These are phyloP conservation scores for Melanerpes formicivorus DNA, from an alignment of 2,113 vertebrate species.

Conservation along the genomic window DNA sequence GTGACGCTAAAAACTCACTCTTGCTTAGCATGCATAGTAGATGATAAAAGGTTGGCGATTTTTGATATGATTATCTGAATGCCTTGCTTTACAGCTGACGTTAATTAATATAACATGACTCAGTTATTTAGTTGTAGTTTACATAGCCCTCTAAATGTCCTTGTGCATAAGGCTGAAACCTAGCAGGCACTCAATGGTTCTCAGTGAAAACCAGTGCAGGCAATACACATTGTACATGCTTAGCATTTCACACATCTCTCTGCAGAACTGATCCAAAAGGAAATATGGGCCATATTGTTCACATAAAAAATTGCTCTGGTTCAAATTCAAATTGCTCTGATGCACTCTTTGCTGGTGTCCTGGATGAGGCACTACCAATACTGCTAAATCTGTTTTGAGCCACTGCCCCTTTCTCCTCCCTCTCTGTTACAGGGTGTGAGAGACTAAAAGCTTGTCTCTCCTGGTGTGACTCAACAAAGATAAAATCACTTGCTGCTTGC, in stretches of 20 bases:
- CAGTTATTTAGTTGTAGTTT: neutral
- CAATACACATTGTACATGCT: neutral
- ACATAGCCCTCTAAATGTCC: neutral
- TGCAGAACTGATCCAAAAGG: neutral
- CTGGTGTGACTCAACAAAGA: no score
- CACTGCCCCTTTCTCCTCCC: no score
- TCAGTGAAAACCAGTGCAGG: neutral
- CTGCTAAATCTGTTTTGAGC: no score
- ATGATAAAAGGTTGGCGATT: neutral
- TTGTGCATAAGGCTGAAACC: neutral
- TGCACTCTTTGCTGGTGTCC: no score
- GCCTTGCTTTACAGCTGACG: neutral
- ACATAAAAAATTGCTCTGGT: neutral
- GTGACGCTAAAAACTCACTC: constrained; percentile 8
- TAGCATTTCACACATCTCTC: neutral
- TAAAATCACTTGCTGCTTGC: no score
- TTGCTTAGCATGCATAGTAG: neutral
- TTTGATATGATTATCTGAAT: neutral
- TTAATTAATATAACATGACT: constrained; percentile 18
- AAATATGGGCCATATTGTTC: neutral
- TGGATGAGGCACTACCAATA: no score
- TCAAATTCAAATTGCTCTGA: neutral
- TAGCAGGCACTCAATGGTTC: neutral
- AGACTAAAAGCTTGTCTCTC: no score
- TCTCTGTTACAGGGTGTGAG: no score